Percentiles rank a stretch among this genome's conserved stretches.
These are phyloP conservation scores for Uromys caudimaculatus DNA, from an alignment of 2,797 vertebrate species.

Conservation along the genomic window DNA sequence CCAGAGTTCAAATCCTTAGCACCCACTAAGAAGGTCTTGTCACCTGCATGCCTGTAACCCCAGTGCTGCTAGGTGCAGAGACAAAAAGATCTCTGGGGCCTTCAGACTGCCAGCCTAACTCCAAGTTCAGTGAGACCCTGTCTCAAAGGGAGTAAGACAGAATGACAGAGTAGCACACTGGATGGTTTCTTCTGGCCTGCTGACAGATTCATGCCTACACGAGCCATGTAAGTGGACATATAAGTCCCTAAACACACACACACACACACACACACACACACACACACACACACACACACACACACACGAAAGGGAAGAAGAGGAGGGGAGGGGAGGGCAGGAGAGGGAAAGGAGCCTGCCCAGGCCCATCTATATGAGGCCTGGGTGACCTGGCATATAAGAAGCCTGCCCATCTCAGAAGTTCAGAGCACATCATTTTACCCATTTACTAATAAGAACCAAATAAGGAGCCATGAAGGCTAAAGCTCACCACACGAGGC, in stretches of 20 bases:
- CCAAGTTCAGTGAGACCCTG: background rate
- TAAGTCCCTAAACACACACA: no score
- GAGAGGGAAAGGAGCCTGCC: no score
- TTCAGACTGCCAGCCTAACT: background rate
- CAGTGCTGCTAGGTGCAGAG: background rate
- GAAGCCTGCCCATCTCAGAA: background rate
- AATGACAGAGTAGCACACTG: background rate
- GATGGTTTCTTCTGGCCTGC: background rate
- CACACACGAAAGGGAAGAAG: background rate
- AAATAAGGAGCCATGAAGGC: background rate
- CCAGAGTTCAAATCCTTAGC: background rate
- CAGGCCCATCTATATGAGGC: background rate
- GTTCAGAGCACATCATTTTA: background rate
- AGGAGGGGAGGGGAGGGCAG: no score
- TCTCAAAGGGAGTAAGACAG: background rate
- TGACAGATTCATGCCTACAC: background rate
- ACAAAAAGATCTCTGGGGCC: background rate
- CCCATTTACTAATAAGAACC: background rate
- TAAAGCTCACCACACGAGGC: background rate
- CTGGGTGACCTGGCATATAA: background rate
- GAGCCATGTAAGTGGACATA: background rate
- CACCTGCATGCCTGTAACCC: background rate
- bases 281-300: background rate
- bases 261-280: background rate
- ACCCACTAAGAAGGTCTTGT: background rate